Percentiles rank a stretch among this genome's conserved stretches.
Conservation (phyloP, 1,140 invertebrate species). For the Pseudomyrmex sp. region DNA sequence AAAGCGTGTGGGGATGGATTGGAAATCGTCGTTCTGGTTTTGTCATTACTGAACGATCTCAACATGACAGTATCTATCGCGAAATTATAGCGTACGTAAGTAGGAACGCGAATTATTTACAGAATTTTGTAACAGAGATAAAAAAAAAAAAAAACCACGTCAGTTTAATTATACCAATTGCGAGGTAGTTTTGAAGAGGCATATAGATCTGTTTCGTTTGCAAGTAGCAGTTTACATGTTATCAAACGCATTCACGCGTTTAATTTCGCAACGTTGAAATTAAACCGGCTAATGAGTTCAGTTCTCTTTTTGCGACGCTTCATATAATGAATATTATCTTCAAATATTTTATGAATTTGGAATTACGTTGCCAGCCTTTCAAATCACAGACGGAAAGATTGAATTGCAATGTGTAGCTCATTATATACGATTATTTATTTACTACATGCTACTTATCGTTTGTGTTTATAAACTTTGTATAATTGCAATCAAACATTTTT, state of each 20-base stretch:
- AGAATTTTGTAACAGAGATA: neutral
- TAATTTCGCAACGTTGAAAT: conserved; percentile 41
- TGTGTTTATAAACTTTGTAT: neutral
- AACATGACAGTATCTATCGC: too few species aligned
- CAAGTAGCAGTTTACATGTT: conserved; percentile 35
- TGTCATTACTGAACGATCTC: neutral
- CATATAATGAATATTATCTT: conserved; percentile 54
- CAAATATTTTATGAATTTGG: conserved; percentile 52
- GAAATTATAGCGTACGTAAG: too few species aligned
- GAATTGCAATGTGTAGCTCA: conserved; percentile 42
- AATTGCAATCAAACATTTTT: too few species aligned
- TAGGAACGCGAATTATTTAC: too few species aligned
- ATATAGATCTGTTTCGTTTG: conserved; percentile 19
- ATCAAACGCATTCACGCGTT: conserved; percentile 32
- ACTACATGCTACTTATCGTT: neutral
- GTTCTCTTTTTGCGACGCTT: conserved; percentile 36
- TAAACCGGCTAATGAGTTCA: conserved; percentile 45
- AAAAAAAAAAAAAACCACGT: neutral
- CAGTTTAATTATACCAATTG: conserved; percentile 42
- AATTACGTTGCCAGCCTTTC: conserved; percentile 55
- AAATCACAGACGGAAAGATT: conserved; percentile 57
- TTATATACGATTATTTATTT: conserved; percentile 14
- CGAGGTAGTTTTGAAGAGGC: conserved; percentile 8
- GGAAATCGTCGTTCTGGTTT: neutral
- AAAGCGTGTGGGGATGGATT: neutral